Conservation (phyloP, 2,797 vertebrate genomes). For the Gymnocypris eckloni region DNA sequence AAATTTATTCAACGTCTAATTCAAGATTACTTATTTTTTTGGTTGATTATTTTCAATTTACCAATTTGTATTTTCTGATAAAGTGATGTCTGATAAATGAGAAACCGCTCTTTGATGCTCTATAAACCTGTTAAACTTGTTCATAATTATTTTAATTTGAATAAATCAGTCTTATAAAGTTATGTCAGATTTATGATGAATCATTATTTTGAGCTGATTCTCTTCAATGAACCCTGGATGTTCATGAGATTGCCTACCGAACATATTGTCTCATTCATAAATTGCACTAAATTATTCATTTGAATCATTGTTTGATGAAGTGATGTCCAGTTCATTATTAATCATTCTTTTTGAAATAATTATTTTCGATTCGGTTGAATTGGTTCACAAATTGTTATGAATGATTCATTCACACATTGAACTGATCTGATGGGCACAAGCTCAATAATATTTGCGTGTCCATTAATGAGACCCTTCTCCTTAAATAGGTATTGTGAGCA, state of each 20-base stretch:
- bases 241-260: no score
- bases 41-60: background rate
- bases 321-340: no score
- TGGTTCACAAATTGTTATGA: background rate
- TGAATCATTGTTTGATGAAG: no score
- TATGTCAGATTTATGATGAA: background rate
- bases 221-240: background rate
- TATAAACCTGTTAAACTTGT: background rate
- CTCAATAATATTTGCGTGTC: background rate
- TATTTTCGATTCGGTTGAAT: no score
- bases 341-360: no score
- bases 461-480: background rate
- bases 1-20: background rate
- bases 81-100: background rate
- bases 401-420: background rate
- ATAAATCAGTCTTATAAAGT: background rate
- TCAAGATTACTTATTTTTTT: background rate
- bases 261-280: background rate
- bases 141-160: background rate
- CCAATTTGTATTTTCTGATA: background rate
- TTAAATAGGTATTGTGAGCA: background rate
- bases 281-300: no score
- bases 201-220: background rate
- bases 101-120: background rate
- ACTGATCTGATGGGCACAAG: background rate